phyloP scores from a whole-genome alignment of 2,888 invertebrate species.

The Phrixothrix hirtus region DNA sequence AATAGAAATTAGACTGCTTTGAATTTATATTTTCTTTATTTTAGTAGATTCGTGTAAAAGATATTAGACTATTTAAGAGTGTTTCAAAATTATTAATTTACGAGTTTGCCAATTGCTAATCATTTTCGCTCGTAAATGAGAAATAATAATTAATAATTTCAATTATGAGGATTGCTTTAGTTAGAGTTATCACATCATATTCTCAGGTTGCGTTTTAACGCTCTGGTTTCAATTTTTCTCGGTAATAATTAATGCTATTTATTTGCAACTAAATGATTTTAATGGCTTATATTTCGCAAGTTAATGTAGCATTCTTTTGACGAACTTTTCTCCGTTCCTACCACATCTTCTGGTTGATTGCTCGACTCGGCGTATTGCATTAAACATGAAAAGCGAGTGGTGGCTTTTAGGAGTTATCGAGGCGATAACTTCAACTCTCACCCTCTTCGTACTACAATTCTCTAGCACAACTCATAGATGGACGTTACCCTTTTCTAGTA shows the following conservation, averaged over 20 bases:
- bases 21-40: too few species aligned
- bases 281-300: too few species aligned
- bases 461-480: conserved; percentile 25
- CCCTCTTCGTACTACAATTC: conserved; percentile 32
- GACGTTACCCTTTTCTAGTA: conserved; percentile 16
- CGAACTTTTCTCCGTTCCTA: conserved; percentile 28
- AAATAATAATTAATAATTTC: too few species aligned
- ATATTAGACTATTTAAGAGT: too few species aligned
- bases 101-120: too few species aligned
- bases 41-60: too few species aligned
- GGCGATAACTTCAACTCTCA: conserved; percentile 47
- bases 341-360: conserved; percentile 46
- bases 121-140: too few species aligned
- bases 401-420: conserved; percentile 51
- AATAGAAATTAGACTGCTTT: too few species aligned
- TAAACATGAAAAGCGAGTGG: conserved; percentile 54
- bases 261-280: conserved; percentile 18
- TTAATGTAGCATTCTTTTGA: conserved; percentile 32
- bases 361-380: conserved; percentile 49
- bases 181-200: too few species aligned
- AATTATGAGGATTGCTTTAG: too few species aligned
- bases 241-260: conserved; percentile 9
- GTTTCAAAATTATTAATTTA: too few species aligned
- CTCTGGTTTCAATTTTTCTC: too few species aligned
- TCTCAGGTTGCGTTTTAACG: background rate